Base-by-base conservation (phyloP, 1,140 invertebrate genomes). In the Monochamus saltuarius region DNA sequence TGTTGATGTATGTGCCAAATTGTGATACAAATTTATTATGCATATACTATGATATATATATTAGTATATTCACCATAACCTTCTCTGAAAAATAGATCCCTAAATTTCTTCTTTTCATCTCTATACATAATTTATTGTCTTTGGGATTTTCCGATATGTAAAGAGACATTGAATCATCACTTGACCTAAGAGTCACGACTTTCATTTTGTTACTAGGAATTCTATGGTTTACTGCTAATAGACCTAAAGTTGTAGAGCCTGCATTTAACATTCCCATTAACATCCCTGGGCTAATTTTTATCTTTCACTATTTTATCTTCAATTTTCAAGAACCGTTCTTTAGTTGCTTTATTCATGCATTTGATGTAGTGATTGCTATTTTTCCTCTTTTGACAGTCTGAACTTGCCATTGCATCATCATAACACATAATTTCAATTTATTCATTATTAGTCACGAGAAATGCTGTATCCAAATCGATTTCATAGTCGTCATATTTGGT, bases 251-350 rank as follows among this genome's bases (percentile, higher is more conserved):
- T 19, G 59, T 61, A 7, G 59, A 61, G 4, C 38, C 40, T 7
- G 53, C 53, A 22, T 61, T 61, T 17, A 55, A 34, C 59, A 61
- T 61, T 3, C 59, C 59, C 59, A 56, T 61, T 17, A 61, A 22
- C 59, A 61, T 56, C 7, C 52, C 59, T 14, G 59, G 59, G 19
- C 53, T 56, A 6, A 53, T 14, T 39, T 22, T n/a, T 16, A 61
- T n/a, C 22, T 49, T 56, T 43, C 8, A n/a, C n/a, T n/a, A n/a
- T n/a, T n/a, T n/a, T n/a, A n/a, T n/a, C n/a, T n/a, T n/a, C 22
- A 34, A 38, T 36, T 40, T 52, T 40, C 34, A 17, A 16, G 16
- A 19, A 19, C 10, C 43, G n/a, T n/a, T n/a, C n/a, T n/a, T n/a
- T 17, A 34, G 38, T 11, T 11, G 16, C 7, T 4, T 43, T 11